These are phyloP conservation scores for Alexandromys fortis DNA, from an alignment of 2,113 vertebrate species.

Conservation along the genomic window DNA sequence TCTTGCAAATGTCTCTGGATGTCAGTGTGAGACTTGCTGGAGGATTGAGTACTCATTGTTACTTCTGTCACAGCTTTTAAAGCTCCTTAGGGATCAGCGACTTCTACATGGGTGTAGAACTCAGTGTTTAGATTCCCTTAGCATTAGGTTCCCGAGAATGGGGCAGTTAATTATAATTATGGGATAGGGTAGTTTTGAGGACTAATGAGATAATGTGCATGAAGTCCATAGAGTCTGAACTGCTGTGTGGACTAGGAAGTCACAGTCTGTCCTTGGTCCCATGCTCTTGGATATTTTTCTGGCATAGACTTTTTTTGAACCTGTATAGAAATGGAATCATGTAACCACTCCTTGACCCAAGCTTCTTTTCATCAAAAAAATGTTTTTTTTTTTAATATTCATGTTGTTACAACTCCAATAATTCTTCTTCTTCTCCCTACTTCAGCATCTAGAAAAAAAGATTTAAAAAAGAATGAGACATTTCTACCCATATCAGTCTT, in stretches of 20 bases:
- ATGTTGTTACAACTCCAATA: not conserved
- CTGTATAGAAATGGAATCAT: not conserved
- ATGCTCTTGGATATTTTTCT: not conserved
- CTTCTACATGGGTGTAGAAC: not conserved
- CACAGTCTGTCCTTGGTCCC: not conserved
- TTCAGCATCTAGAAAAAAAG: not conserved
- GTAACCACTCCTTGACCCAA: not conserved
- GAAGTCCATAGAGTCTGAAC: not conserved
- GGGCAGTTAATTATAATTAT: not conserved
- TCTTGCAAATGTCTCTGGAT: not conserved
- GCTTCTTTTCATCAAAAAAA: not conserved
- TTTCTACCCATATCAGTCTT: not conserved
- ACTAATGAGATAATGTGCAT: not conserved
- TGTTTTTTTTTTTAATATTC: not conserved
- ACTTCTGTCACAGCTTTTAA: not conserved
- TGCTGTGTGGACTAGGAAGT: not conserved
- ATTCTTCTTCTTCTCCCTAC: not conserved
- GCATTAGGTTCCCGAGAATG: not conserved
- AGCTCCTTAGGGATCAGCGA: not conserved
- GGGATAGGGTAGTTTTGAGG: not conserved
- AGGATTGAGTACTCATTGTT: not conserved
- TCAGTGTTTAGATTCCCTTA: not conserved
- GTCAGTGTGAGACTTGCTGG: not conserved
- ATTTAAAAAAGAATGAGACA: not conserved
- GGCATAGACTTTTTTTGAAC: not conserved